Base-by-base conservation (phyloP, 1,140 invertebrate species). In the Pseudoatta argentina region DNA sequence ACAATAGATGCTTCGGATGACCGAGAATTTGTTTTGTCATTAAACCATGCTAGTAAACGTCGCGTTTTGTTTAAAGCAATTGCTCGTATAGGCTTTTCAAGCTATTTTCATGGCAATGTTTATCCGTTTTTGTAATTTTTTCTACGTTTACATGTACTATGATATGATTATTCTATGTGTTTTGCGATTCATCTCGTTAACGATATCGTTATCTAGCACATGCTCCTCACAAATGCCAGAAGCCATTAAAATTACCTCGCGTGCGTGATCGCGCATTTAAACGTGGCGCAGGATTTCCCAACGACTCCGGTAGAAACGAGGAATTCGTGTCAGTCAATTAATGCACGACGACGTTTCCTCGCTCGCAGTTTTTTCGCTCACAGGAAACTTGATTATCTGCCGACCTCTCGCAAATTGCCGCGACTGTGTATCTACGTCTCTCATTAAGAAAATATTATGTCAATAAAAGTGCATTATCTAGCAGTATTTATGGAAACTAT, bases 251-350 rank as follows among this genome's bases (percentile, higher is more conserved):
- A 18, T 16, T 30, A 3, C 53, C 30, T 71, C 39, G 30, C 66
- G 44, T 53, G 77, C 63, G 30, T 81, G 77, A 81, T 81, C 64
- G 21, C 57, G 77, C 64, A 69, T 71, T 57, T 5, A 55, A 14
- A 7, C 12, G 21, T 8, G 8, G 48, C 6, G 48, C 14, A 27
- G n/a, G 16, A 69, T 81, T 21, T 71, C 51, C 48, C 48, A 71
- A 81, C 48, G 30, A 8, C 30, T 53, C 2, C 27, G 16, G 21
- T 8, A 71, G 69, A 81, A 81, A 69, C 21, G 30, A 2, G 27
- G 30, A 79, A 81, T 71, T 71, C 30, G 64, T 71, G 77, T 44
- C 48, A 44, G 64, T 57, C 16, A 69, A 81, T 81, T 81, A 81
- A 81, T 81, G 77, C 77, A 24, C 64, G 64, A 69, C 77, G 27